These are phyloP conservation scores for Ruditapes philippinarum DNA, from an alignment of 1,140 invertebrate genomes.

Conservation along the genomic window DNA sequence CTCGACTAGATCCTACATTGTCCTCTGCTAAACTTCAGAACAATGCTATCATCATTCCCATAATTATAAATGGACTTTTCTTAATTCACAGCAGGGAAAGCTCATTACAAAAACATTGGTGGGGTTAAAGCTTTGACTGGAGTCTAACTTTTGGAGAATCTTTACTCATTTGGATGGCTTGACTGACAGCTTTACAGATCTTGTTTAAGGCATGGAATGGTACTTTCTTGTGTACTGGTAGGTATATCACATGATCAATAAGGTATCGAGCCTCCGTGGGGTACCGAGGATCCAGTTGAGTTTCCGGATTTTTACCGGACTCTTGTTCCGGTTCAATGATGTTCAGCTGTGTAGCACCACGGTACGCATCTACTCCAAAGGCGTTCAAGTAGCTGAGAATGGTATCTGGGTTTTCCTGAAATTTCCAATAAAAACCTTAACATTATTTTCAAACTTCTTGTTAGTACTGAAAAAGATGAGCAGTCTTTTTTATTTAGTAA, in stretches of 20 bases:
- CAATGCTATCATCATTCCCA: too few species aligned
- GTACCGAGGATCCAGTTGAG: constrained; percentile 72
- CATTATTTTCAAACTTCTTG: too few species aligned
- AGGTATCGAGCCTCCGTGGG: constrained; percentile 85
- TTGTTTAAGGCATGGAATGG: constrained; percentile 83
- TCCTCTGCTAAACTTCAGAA: too few species aligned
- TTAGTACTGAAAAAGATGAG: too few species aligned
- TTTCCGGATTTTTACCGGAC: neutral
- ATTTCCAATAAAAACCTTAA: neutral
- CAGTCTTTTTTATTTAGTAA: too few species aligned
- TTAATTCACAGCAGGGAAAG: too few species aligned
- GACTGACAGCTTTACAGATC: constrained; percentile 76
- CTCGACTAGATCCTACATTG: too few species aligned
- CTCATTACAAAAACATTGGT: too few species aligned
- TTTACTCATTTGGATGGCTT: constrained; percentile 69
- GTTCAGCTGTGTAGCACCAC: constrained; percentile 85
- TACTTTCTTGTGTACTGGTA: constrained; percentile 85
- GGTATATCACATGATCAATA: constrained; percentile 86
- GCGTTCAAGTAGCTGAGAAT: constrained; percentile 80
- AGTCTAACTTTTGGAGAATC: constrained; percentile 68
- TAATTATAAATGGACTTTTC: too few species aligned
- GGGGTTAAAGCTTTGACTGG: constrained; percentile 70
- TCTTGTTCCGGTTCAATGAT: constrained; percentile 80
- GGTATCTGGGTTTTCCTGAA: constrained; percentile 85
- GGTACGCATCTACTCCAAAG: constrained; percentile 86